Evolutionary conservation across 2,888 invertebrate species (phyloP).

Genomic region (Sepiola atlantica): DNA sequence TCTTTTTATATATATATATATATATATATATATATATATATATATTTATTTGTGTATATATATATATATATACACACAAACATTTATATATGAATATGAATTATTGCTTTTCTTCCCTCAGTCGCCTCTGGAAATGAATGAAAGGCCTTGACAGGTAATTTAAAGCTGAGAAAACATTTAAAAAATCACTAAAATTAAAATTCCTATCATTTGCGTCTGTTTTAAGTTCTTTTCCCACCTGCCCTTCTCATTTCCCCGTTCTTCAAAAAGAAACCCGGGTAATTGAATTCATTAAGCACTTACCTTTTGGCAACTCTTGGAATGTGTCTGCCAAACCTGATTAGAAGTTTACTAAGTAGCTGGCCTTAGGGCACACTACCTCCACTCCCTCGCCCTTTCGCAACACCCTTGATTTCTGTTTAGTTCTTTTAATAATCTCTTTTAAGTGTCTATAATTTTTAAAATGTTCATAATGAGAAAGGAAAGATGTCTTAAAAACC

Average conservation of each 20-base stretch:
- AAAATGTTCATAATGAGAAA: too few relatives aligned
- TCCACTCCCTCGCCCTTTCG: neutral
- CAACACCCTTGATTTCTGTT: neutral
- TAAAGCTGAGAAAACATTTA: neutral
- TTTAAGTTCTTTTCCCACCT: neutral
- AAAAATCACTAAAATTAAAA: conserved; percentile 20
- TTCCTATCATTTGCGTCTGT: neutral
- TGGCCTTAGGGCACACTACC: neutral
- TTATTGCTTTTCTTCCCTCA: neutral
- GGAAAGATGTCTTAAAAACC: too few relatives aligned
- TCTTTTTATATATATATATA: too few relatives aligned
- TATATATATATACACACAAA: too few relatives aligned
- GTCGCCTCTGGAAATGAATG: neutral
- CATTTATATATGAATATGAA: too few relatives aligned
- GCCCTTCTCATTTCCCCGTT: neutral
- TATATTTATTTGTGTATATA: too few relatives aligned
- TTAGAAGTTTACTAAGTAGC: neutral
- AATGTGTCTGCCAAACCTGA: neutral
- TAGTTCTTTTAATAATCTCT: neutral
- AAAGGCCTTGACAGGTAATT: conserved; percentile 6
- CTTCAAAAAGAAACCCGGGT: neutral
- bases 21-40: too few relatives aligned
- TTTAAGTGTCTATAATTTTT: neutral
- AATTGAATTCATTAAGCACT: neutral
- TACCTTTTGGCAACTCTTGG: conserved; percentile 6